phyloP scores from a whole-genome alignment of 2,113 vertebrate species.

The Ochotona curzoniae region DNA sequence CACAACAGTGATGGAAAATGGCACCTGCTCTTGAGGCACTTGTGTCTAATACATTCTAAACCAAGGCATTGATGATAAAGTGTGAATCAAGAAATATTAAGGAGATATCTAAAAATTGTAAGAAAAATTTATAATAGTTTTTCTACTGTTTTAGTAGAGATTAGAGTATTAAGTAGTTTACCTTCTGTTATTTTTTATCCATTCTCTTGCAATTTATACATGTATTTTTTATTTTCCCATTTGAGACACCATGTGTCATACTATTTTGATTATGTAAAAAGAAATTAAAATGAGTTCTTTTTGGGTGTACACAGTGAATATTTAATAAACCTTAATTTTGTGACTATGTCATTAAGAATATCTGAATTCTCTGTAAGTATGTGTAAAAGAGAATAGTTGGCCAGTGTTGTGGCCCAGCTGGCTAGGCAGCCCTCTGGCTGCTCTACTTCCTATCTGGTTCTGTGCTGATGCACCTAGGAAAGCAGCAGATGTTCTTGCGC shows the following conservation, averaged over 20 bases:
- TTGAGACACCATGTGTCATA: neutral
- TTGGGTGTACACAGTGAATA: neutral
- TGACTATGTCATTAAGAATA: neutral
- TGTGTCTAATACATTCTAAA: neutral
- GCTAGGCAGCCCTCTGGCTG: too few species aligned
- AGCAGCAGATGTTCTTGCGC: too few species aligned
- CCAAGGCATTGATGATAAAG: neutral
- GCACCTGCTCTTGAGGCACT: neutral
- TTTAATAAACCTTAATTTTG: constrained; percentile 28
- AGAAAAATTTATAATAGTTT: constrained; percentile 23
- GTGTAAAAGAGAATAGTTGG: neutral
- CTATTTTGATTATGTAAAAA: neutral
- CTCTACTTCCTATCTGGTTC: too few species aligned
- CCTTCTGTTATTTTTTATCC: constrained; percentile 37
- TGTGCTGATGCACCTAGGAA: too few species aligned
- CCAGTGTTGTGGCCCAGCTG: too few species aligned
- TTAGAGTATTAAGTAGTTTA: constrained; percentile 8
- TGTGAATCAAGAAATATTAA: neutral
- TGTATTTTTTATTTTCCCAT: neutral
- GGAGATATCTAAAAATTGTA: neutral
- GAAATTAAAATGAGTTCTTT: constrained; percentile 66
- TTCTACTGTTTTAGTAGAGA: constrained; percentile 48
- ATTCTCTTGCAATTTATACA: neutral
- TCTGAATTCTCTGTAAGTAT: constrained; percentile 6
- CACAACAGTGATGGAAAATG: neutral